Percentiles rank a stretch among this genome's conserved stretches.
These are phyloP conservation scores for Parnassius orleans DNA, from an alignment of 2,888 invertebrate species.

Conservation along the genomic window DNA sequence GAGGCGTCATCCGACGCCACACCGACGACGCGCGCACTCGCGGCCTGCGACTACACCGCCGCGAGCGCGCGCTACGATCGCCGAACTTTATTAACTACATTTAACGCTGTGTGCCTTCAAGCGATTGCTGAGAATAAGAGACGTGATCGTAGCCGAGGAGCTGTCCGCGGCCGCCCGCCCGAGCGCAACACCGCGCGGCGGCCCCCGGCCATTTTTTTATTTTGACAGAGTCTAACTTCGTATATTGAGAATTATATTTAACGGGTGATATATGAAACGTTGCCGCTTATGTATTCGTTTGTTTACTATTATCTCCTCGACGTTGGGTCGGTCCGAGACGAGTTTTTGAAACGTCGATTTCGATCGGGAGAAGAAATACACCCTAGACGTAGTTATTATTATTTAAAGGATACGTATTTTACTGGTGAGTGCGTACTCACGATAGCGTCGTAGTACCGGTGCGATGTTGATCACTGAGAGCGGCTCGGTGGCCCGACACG, in stretches of 20 bases:
- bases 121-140: constrained; percentile 85
- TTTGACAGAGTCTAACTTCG: constrained; percentile 76
- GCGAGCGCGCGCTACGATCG: constrained; percentile 64
- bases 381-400: constrained; percentile 77
- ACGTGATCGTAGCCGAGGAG: constrained; percentile 75
- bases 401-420: constrained; percentile 63
- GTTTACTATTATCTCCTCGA: constrained; percentile 75
- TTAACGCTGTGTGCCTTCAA: constrained; percentile 91
- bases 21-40: constrained; percentile 49
- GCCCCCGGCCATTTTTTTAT: constrained; percentile 52
- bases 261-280: constrained; percentile 82
- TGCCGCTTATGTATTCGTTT: constrained; percentile 77
- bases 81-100: constrained; percentile 78
- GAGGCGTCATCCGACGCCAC: constrained; percentile 26
- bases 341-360: constrained; percentile 79
- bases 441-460: constrained; percentile 71
- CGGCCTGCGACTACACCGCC: constrained; percentile 55
- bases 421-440: constrained; percentile 67
- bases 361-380: constrained; percentile 80
- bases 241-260: constrained; percentile 79
- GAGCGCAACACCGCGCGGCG: constrained; percentile 69
- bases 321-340: constrained; percentile 79
- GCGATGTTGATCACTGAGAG: constrained; percentile 76
- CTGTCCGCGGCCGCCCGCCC: constrained; percentile 63
- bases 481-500: constrained; percentile 37